A percentile compares a stretch with the other conserved stretches of the same genome.
These are phyloP conservation scores for Eupsittula cactorum DNA, from an alignment of 2,113 vertebrate genomes.

Conservation along the genomic window DNA sequence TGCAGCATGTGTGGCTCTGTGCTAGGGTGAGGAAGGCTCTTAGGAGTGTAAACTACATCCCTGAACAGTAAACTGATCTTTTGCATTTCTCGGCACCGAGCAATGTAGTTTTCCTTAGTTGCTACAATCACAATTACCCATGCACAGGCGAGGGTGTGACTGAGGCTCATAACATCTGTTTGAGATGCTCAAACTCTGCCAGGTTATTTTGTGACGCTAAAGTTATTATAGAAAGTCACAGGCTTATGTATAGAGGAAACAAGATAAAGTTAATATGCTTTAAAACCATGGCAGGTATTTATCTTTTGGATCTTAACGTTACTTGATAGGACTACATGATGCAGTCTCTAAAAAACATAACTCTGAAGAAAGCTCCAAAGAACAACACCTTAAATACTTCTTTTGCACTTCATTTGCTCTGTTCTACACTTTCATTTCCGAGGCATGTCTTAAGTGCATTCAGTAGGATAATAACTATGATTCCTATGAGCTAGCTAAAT, in stretches of 20 bases:
- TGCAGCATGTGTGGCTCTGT: fast-evolving
- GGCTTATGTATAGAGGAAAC: neutral
- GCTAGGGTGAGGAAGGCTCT: neutral
- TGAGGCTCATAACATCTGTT: neutral
- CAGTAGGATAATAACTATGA: neutral
- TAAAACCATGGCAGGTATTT: neutral
- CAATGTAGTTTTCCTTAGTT: neutral
- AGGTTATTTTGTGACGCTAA: neutral
- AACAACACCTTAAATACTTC: neutral
- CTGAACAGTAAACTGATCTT: neutral
- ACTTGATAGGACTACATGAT: neutral
- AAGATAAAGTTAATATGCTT: neutral
- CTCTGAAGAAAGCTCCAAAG: neutral
- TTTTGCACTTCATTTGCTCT: constrained; percentile 23
- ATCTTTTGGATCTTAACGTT: neutral
- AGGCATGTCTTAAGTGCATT: neutral
- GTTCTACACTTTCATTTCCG: neutral
- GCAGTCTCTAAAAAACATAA: neutral
- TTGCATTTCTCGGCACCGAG: neutral
- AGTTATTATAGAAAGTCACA: neutral
- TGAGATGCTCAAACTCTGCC: neutral
- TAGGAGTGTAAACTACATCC: neutral
- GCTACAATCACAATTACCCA: neutral
- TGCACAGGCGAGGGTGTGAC: neutral
- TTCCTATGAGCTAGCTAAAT: constrained; percentile 7